A percentile compares a stretch with the other conserved stretches of the same genome.
Conservation (phyloP, 2,797 vertebrate genomes). For the Hoplostethus mediterraneus region DNA sequence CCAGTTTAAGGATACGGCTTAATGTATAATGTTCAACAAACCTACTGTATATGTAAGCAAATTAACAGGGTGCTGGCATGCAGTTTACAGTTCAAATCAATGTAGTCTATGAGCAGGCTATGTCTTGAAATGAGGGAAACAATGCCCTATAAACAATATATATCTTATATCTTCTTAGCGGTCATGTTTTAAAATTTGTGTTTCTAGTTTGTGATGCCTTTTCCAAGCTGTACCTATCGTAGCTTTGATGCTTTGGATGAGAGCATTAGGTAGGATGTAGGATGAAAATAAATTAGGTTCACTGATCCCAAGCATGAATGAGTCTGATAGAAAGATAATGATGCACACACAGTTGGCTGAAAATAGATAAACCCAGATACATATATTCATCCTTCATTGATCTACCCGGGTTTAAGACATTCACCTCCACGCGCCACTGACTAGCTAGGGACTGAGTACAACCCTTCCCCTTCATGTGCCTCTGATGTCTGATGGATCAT, state of each 20-base stretch:
- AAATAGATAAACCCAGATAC: no score
- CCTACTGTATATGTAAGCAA: background rate
- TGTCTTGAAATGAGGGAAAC: no score
- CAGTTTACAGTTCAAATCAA: background rate
- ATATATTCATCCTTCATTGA: background rate
- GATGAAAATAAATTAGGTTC: background rate
- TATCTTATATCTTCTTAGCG: no score
- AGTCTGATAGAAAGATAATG: no score
- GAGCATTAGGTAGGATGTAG: background rate
- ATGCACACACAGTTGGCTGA: no score
- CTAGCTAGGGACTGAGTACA: background rate
- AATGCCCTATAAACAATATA: no score
- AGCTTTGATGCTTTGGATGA: background rate
- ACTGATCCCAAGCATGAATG: no score
- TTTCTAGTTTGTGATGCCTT: no score
- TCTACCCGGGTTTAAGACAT: background rate
- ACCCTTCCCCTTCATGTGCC: background rate
- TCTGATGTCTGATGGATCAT: background rate
- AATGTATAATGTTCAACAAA: conserved; percentile 26
- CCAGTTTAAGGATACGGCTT: conserved; percentile 54
- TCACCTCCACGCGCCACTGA: background rate
- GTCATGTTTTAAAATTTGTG: no score
- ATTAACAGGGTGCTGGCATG: background rate
- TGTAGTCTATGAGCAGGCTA: background rate
- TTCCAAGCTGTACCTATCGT: background rate